Evolutionary conservation across 2,113 vertebrate genomes (phyloP).

Genomic region (Thinocorus orbignyianus): DNA sequence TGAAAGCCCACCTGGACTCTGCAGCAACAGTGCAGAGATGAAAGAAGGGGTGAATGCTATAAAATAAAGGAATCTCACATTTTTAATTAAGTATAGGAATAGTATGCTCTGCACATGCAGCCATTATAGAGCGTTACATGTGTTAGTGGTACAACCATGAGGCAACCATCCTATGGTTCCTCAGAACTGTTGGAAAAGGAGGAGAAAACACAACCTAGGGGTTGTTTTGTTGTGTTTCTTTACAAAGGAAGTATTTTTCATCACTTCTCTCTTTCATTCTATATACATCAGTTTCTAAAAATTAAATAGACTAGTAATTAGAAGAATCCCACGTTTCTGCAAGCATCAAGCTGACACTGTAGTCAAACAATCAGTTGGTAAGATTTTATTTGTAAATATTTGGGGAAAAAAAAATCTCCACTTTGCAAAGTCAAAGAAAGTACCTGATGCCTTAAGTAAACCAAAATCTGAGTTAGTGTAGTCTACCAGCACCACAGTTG

Average conservation of each 20-base stretch:
- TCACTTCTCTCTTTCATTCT: background rate
- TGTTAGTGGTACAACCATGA: background rate
- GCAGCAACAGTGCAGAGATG: background rate
- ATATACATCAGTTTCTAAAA: background rate
- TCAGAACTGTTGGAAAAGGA: background rate
- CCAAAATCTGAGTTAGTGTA: background rate
- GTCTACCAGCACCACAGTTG: background rate
- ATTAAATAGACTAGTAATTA: background rate
- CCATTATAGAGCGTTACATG: background rate
- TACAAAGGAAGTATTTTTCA: background rate
- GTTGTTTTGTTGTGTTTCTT: background rate
- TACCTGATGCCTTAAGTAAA: background rate
- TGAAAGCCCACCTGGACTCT: background rate
- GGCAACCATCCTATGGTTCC: background rate
- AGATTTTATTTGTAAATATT: background rate
- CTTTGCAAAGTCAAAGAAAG: background rate
- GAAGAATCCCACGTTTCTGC: background rate
- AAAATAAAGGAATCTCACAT: background rate
- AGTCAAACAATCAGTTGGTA: background rate
- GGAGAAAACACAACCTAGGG: background rate
- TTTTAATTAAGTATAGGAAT: background rate
- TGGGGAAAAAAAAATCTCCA: fast-evolving
- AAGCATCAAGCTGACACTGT: background rate
- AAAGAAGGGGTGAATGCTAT: background rate
- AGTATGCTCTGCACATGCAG: background rate